phyloP scores from a whole-genome alignment of 1,140 invertebrate species.

The Micrasema longulum region DNA sequence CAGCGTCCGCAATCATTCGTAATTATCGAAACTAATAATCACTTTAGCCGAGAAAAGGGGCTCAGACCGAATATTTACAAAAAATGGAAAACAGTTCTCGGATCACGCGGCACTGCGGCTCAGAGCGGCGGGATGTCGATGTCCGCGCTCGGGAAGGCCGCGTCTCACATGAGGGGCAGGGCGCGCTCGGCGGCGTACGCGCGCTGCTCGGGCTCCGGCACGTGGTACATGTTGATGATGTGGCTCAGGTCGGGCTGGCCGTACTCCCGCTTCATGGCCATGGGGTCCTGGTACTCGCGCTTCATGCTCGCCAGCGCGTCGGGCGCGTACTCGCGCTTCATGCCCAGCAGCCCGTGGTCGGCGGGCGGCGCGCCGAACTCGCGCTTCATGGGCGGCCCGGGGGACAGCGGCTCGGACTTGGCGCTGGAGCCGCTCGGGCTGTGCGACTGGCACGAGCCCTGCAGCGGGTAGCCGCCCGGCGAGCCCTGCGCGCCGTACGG shows the following conservation, averaged over 20 bases:
- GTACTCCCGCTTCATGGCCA: slow-evolving; percentile 78
- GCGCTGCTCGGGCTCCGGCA: slow-evolving; percentile 68
- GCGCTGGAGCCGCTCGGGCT: slow-evolving; percentile 85
- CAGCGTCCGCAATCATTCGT: slow-evolving; percentile 39
- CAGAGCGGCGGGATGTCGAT: slow-evolving; percentile 70
- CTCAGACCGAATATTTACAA: slow-evolving; percentile 43
- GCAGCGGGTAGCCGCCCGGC: slow-evolving; percentile 72
- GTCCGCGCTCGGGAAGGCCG: slow-evolving; percentile 68
- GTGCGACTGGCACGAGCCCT: slow-evolving; percentile 77
- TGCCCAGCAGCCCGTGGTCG: slow-evolving; percentile 65
- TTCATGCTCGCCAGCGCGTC: slow-evolving; percentile 76
- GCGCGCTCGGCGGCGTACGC: slow-evolving; percentile 62
- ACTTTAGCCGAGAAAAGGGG: slow-evolving; percentile 29
- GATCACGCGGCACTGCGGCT: slow-evolving; percentile 45
- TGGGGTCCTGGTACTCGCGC: slow-evolving; percentile 82
- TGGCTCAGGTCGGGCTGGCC: slow-evolving; percentile 70
- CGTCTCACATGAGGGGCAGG: slow-evolving; percentile 69
- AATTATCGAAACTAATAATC: slow-evolving; percentile 47
- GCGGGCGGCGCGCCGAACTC: slow-evolving; percentile 69
- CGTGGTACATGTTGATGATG: slow-evolving; percentile 75
- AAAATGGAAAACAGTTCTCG: slow-evolving; percentile 41
- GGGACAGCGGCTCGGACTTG: slow-evolving; percentile 87
- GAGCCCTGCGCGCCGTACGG: slow-evolving; percentile 75
- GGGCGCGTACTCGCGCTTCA: slow-evolving; percentile 79
- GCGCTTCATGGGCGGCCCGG: slow-evolving; percentile 75